Base-by-base conservation (phyloP, 2,113 vertebrate genomes). In the Oreochromis spilurus region DNA sequence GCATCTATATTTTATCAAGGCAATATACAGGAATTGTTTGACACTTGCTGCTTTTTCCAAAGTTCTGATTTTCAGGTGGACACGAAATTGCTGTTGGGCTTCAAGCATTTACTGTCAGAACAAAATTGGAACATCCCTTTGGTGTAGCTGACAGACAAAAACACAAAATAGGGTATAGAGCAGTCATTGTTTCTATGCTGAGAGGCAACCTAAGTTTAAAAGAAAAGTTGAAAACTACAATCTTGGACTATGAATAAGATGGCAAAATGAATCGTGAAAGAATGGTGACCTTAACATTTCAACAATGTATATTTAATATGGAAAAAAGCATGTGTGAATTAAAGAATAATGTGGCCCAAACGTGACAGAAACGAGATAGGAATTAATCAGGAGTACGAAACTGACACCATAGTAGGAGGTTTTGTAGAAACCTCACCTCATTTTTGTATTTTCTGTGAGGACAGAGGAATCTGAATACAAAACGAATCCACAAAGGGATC, bases 1-100 rank as follows among this genome's bases (percentile, higher is more conserved):
- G 43, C 57, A 88, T 92, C 84, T 90, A 84, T 90, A 92, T 89
- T 93, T 91, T 16, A 91, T 88, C 36, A 80, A 40, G 48, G 80
- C 34, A 55, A 82, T 79, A 86, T 58, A 81, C 16, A 5, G 17
- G 50, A 82, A 92, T 70, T 45, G 72, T 87, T 92, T 88, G 82
- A 77, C 72, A 86, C 62, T 83, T 1, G 40, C 82, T 83, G 72
- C 78, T 65, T 60, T 86, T 86, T 79, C 31, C 55, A 87, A 83
- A 84, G 58, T 91, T 89, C 50, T 6, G 70, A 88, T 88, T 94
- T 89, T 81, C 78, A 87, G 40, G 17, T 4, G 43, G 87, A 88
- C 38, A 90, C 31, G 8, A 75, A 14, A 55, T 16, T 43, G 55
- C 45, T 80, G 19, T 34, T 70, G 43, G 86, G 57, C 80, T 83